Percentiles rank a stretch among this genome's conserved stretches.
phyloP scores from a whole-genome alignment of 2,113 vertebrate species.

The Upupa epops region DNA sequence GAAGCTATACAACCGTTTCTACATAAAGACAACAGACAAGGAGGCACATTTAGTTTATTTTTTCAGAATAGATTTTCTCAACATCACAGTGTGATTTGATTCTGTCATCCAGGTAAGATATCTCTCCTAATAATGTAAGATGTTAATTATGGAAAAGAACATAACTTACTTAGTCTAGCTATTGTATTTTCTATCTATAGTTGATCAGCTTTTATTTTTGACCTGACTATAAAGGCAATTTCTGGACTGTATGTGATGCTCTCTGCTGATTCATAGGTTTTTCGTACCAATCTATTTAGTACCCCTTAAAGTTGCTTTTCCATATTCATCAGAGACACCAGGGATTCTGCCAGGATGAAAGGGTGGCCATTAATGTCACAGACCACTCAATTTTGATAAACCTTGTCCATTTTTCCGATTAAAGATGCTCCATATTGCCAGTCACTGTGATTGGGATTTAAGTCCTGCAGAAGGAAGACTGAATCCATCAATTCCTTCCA shows the following conservation, averaged over 20 bases:
- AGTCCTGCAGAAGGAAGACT: neutral
- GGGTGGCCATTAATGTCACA: neutral
- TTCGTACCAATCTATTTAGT: neutral
- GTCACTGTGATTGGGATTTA: neutral
- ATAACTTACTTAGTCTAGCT: neutral
- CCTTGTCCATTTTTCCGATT: neutral
- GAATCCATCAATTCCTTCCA: neutral
- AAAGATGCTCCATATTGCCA: neutral
- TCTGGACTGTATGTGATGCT: neutral
- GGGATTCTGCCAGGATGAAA: neutral
- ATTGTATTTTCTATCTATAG: neutral
- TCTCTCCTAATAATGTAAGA: neutral
- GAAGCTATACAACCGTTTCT: neutral
- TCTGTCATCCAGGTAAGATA: neutral
- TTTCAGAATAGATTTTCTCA: slow-evolving; percentile 15
- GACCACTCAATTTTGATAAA: neutral
- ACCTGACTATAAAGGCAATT: neutral
- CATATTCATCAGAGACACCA: neutral
- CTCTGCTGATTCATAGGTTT: neutral
- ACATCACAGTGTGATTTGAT: neutral
- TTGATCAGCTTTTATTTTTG: neutral
- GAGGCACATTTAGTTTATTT: neutral
- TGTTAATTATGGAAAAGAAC: neutral
- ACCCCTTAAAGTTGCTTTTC: neutral
- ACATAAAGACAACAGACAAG: neutral